phyloP scores from a whole-genome alignment of 1,140 invertebrate genomes.

The Cydia splendana region DNA sequence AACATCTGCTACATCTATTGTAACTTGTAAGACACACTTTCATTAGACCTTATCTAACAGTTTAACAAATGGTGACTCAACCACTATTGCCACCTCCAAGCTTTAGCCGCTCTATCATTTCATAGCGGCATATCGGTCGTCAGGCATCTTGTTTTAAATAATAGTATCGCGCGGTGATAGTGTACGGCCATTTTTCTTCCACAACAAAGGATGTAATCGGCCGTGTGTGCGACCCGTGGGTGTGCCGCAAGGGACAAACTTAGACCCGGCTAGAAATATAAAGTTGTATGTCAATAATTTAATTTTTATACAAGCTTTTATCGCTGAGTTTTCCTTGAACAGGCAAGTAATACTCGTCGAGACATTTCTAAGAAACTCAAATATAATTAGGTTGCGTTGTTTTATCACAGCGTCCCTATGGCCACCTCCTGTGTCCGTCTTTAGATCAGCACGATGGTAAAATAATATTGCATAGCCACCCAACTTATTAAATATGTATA shows the following conservation, averaged over 20 bases:
- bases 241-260: constrained; percentile 39
- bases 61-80: constrained; percentile 60
- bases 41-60: constrained; percentile 29
- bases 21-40: neutral
- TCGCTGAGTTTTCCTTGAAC: no score
- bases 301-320: no score
- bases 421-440: no score
- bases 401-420: no score
- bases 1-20: neutral
- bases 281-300: no score
- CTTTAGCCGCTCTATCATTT: constrained; percentile 33
- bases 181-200: constrained; percentile 66
- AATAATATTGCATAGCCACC: no score
- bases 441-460: no score
- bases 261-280: neutral
- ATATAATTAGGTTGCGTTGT: no score
- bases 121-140: constrained; percentile 44
- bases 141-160: constrained; percentile 60
- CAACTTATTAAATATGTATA: no score
- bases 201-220: constrained; percentile 68
- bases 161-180: constrained; percentile 61
- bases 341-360: no score
- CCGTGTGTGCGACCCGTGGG: constrained; percentile 49
- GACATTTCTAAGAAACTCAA: no score
- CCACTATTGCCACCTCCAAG: constrained; percentile 4